A percentile compares a stretch with the other conserved stretches of the same genome.
phyloP scores from a whole-genome alignment of 2,888 invertebrate genomes.

The Hypomecis atomaria region DNA sequence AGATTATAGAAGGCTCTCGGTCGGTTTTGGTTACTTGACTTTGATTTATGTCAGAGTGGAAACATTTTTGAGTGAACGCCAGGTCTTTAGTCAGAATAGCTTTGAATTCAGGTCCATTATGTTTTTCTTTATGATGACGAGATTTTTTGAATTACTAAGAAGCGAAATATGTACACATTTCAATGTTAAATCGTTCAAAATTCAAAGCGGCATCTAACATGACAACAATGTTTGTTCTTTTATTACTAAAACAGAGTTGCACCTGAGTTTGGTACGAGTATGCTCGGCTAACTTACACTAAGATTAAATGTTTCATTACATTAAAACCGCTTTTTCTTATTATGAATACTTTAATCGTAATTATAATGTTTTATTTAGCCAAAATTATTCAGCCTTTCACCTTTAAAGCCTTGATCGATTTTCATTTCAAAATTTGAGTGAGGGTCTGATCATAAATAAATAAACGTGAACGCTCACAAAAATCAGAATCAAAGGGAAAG shows the following conservation, averaged over 20 bases:
- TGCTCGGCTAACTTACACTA: too few species aligned
- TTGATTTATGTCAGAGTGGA: slow-evolving; percentile 7
- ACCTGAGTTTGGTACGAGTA: too few species aligned
- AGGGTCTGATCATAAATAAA: too few species aligned
- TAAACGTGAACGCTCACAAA: background rate
- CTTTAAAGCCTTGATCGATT: background rate
- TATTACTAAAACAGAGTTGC: too few species aligned
- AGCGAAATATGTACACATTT: background rate
- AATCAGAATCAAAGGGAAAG: slow-evolving; percentile 22
- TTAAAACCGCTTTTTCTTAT: too few species aligned
- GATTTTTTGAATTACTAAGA: too few species aligned
- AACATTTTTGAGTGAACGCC: slow-evolving; percentile 2
- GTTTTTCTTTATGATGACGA: background rate
- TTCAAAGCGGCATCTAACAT: background rate
- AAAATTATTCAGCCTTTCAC: too few species aligned
- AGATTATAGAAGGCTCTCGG: too few species aligned
- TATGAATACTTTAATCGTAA: too few species aligned
- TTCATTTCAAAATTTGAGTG: slow-evolving; percentile 24
- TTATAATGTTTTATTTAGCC: too few species aligned
- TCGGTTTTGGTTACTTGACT: slow-evolving; percentile 17
- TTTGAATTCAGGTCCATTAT: background rate
- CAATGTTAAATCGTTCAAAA: background rate
- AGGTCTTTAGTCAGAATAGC: background rate
- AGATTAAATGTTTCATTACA: too few species aligned
- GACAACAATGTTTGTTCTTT: too few species aligned